Percentiles rank a stretch among this genome's conserved stretches.
Evolutionary conservation across 2,888 invertebrate species (phyloP).

Genomic region (Pristionchus entomophagus): DNA sequence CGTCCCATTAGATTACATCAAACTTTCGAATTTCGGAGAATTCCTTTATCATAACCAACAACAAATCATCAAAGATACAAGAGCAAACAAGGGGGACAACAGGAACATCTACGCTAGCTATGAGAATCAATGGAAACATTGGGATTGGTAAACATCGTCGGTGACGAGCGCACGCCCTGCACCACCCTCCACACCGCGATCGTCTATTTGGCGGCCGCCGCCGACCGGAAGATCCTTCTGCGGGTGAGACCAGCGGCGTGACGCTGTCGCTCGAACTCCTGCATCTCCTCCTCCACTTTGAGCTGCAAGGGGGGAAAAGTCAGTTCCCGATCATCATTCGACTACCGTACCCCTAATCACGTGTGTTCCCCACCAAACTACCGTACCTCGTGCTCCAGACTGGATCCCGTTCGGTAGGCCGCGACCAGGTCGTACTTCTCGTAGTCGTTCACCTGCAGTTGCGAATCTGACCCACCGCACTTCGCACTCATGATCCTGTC

Average conservation of each 20-base stretch:
- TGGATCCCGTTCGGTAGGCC: constrained; percentile 66
- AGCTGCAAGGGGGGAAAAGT: constrained; percentile 21
- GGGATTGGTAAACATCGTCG: constrained; percentile 4
- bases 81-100: constrained; percentile 4
- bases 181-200: background rate
- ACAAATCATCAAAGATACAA: constrained; percentile 22
- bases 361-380: background rate
- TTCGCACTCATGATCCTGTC: background rate
- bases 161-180: background rate
- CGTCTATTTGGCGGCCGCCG: constrained; percentile 57
- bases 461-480: background rate
- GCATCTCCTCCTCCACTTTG: constrained; percentile 60
- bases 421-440: constrained; percentile 71
- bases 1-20: background rate
- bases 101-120: constrained; percentile 19
- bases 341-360: background rate
- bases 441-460: constrained; percentile 63
- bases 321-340: background rate
- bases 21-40: background rate
- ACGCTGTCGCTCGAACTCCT: constrained; percentile 63
- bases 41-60: constrained; percentile 1
- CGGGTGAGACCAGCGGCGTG: constrained; percentile 70
- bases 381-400: constrained; percentile 67
- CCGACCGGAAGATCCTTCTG: constrained; percentile 68
- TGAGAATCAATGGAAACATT: constrained; percentile 18